phyloP scores from a whole-genome alignment of 2,113 vertebrate species.

The Tychaedon coryphoeus region DNA sequence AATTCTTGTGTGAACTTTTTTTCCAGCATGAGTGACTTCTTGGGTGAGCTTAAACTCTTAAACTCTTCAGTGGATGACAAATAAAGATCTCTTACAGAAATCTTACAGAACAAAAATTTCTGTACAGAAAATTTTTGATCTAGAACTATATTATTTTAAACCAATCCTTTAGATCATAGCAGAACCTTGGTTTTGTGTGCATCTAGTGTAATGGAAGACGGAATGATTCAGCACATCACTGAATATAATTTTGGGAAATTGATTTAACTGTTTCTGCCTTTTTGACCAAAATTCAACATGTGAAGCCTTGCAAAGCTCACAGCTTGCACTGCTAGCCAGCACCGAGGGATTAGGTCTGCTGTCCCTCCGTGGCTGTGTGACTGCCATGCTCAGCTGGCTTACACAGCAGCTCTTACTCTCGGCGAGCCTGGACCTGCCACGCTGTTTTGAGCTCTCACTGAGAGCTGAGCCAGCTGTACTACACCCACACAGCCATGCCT shows the following conservation, averaged over 20 bases:
- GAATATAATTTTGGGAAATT: not conserved
- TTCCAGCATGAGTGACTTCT: not conserved
- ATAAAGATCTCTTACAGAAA: not conserved
- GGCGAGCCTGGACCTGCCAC: not conserved
- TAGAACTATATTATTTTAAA: not conserved
- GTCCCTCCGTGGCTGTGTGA: not conserved
- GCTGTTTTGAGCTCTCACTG: not conserved
- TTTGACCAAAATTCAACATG: not conserved
- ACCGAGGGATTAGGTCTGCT: not conserved
- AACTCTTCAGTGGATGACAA: not conserved
- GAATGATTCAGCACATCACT: not conserved
- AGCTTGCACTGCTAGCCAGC: not conserved
- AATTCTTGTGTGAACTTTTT: not conserved
- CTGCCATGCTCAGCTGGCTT: not conserved
- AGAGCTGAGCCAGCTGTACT: not conserved
- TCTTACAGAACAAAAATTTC: not conserved
- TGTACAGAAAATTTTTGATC: not conserved
- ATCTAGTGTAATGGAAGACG: not conserved
- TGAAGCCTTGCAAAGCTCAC: not conserved
- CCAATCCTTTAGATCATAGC: not conserved
- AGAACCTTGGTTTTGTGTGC: not conserved
- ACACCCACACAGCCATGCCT: not conserved
- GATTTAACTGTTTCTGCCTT: not conserved
- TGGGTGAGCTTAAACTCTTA: not conserved
- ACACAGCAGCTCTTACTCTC: not conserved